Conservation (phyloP, 2,888 invertebrate species). For the Cylindroiulus punctatus region DNA sequence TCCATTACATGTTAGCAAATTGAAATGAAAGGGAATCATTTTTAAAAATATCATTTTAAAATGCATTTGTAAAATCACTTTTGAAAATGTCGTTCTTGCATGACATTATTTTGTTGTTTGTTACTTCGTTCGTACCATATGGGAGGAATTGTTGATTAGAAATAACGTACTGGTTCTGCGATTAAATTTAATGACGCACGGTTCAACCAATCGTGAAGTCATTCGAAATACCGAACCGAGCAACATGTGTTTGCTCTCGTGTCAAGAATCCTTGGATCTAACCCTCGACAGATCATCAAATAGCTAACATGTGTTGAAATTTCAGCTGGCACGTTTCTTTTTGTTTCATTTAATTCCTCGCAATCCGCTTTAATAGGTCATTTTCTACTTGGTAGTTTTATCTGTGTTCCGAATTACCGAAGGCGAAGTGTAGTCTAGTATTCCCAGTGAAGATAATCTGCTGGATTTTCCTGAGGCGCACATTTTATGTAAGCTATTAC, state of each 20-base stretch:
- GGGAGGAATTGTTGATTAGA: background rate
- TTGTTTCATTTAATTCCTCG: background rate
- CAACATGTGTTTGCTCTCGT: background rate
- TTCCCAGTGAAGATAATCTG: constrained; percentile 39
- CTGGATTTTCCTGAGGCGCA: background rate
- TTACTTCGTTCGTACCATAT: too few relatives aligned
- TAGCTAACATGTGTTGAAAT: constrained; percentile 36
- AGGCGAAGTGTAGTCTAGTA: background rate
- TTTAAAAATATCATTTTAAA: background rate
- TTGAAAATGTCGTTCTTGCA: background rate
- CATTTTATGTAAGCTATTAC: constrained; percentile 8
- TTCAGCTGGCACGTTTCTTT: background rate
- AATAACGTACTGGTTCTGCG: background rate
- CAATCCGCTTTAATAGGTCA: constrained; percentile 25
- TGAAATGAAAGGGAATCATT: too few relatives aligned
- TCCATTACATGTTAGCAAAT: too few relatives aligned
- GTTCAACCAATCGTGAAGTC: background rate
- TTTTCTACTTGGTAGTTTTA: background rate
- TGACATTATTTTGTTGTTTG: too few relatives aligned
- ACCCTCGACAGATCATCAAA: background rate
- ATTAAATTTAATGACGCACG: background rate
- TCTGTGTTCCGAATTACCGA: background rate
- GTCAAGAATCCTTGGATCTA: background rate
- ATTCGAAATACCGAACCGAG: background rate
- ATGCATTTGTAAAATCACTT: background rate